phyloP scores from a whole-genome alignment of 2,113 vertebrate genomes.

The Heteronetta atricapilla region DNA sequence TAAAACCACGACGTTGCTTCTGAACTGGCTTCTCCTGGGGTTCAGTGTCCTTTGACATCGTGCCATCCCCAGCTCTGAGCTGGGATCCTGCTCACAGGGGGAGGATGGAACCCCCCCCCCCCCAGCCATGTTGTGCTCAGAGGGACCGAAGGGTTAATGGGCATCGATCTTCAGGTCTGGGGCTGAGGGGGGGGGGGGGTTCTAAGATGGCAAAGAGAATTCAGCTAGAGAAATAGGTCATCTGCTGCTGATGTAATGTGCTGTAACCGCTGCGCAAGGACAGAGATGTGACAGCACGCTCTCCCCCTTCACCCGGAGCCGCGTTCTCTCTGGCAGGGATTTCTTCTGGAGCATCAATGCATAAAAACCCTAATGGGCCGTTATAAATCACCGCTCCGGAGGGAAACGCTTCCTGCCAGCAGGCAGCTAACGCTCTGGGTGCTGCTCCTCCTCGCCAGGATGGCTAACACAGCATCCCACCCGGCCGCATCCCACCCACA shows the following conservation, averaged over 20 bases:
- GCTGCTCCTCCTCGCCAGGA: fast-evolving
- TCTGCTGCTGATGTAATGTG: not conserved
- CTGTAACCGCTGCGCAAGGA: not conserved
- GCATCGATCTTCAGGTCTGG: not conserved
- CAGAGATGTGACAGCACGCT: not conserved
- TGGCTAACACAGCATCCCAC: not conserved
- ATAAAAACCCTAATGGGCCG: not conserved
- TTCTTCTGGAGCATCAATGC: not conserved
- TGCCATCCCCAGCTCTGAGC: not conserved
- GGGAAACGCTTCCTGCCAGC: fast-evolving
- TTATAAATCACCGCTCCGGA: fast-evolving
- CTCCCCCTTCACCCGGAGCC: not conserved
- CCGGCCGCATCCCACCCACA: not conserved
- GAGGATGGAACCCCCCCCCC: not conserved
- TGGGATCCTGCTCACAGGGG: not conserved
- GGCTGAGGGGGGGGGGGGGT: fast-evolving
- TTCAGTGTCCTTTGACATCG: not conserved
- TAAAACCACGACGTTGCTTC: not conserved
- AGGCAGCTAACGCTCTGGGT: fast-evolving
- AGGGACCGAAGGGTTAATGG: not conserved
- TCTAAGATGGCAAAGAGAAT: not conserved
- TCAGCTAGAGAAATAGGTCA: not conserved
- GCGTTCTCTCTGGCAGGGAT: fast-evolving
- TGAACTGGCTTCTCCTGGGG: not conserved
- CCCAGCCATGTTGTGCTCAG: fast-evolving